A percentile compares a stretch with the other conserved stretches of the same genome.
phyloP scores from a whole-genome alignment of 1,140 invertebrate species.

The Caerostris extrusa region DNA sequence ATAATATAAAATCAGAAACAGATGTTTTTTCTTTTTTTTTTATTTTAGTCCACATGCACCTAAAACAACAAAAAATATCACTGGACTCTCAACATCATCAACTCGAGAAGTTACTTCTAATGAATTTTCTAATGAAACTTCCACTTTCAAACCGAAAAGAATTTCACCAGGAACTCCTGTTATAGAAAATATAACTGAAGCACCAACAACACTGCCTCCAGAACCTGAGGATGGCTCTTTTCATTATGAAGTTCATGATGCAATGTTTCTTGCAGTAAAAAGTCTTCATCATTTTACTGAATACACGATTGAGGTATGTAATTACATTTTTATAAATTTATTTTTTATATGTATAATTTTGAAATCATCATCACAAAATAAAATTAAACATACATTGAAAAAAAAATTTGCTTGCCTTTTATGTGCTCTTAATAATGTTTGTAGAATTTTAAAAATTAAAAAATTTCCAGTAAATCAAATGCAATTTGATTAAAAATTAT shows the following conservation, averaged over 20 bases:
- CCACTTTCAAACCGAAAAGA: background rate
- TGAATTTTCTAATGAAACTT: constrained; percentile 34
- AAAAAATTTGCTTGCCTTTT: too few species aligned
- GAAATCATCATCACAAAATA: too few species aligned
- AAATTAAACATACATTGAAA: too few species aligned
- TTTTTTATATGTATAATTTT: too few species aligned
- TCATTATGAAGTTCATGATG: constrained; percentile 50
- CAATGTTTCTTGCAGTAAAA: constrained; percentile 79
- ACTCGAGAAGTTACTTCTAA: background rate
- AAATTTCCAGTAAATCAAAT: too few species aligned
- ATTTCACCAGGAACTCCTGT: background rate
- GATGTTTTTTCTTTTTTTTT: background rate
- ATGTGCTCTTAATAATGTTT: too few species aligned
- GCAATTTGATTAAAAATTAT: too few species aligned
- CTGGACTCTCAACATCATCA: background rate
- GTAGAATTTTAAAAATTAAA: too few species aligned
- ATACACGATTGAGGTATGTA: constrained; percentile 83
- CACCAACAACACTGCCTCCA: background rate
- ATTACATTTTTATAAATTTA: too few species aligned
- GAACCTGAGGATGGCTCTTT: constrained; percentile 18
- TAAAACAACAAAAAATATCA: constrained; percentile 47
- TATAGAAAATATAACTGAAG: constrained; percentile 24
- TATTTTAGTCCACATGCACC: constrained; percentile 55
- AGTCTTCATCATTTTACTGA: constrained; percentile 83
- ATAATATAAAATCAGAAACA: too few species aligned